Conservation (phyloP, 2,113 vertebrate species). For the Misgurnus anguillicaudatus region DNA sequence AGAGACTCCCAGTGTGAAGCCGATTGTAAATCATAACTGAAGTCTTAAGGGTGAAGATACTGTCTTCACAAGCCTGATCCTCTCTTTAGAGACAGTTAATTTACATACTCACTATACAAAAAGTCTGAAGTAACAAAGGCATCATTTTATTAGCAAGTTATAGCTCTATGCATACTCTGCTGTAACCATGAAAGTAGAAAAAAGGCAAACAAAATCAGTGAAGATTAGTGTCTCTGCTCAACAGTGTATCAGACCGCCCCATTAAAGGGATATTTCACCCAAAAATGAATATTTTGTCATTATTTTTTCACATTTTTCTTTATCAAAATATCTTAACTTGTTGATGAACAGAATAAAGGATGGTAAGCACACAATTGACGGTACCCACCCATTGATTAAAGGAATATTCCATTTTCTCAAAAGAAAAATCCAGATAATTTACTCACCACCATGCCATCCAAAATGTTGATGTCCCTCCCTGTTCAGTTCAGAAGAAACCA, state of each 20-base stretch:
- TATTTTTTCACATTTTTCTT: too few species aligned
- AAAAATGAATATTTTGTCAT: too few species aligned
- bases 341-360: too few species aligned
- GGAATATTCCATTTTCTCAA: too few species aligned
- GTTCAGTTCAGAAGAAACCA: too few species aligned
- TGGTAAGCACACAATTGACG: too few species aligned
- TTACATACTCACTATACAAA: not conserved
- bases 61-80: slow-evolving; percentile 7
- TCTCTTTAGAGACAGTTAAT: not conserved
- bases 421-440: too few species aligned
- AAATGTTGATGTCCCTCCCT: too few species aligned
- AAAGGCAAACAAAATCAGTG: slow-evolving; percentile 43
- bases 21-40: slow-evolving; percentile 15
- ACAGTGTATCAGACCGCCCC: slow-evolving; percentile 26
- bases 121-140: slow-evolving; percentile 23
- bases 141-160: slow-evolving; percentile 14
- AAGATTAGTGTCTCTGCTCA: slow-evolving; percentile 62
- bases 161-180: slow-evolving; percentile 37
- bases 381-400: too few species aligned
- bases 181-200: slow-evolving; percentile 25
- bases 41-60: not conserved
- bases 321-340: too few species aligned
- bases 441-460: too few species aligned
- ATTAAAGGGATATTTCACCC: not conserved
- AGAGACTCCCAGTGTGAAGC: slow-evolving; percentile 17